Percentiles rank a stretch among this genome's conserved stretches.
phyloP scores from a whole-genome alignment of 1,140 invertebrate species.

The Gryon sp. region DNA sequence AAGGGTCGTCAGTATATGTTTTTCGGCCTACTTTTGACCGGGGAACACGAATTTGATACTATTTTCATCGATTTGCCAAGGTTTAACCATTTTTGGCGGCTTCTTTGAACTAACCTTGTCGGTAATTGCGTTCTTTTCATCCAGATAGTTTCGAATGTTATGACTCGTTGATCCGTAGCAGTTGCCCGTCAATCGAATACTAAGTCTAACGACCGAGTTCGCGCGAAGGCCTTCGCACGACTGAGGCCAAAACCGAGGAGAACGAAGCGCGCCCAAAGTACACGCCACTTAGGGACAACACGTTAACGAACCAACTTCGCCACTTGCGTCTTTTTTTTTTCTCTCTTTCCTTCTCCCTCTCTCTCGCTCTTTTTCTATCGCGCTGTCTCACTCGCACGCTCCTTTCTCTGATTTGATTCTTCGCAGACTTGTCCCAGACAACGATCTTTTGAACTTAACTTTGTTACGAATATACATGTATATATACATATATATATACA shows the following conservation, averaged over 20 bases:
- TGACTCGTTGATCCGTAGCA: conserved; percentile 3
- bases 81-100: too few species aligned
- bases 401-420: too few species aligned
- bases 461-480: too few species aligned
- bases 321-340: neutral
- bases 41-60: too few species aligned
- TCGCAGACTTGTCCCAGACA: conserved; percentile 10
- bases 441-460: conserved; percentile 7
- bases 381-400: too few species aligned
- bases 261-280: conserved; percentile 29
- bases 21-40: too few species aligned
- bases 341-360: neutral
- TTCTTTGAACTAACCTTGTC: conserved; percentile 31
- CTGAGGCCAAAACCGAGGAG: conserved; percentile 42
- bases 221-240: conserved; percentile 46
- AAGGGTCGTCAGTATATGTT: too few species aligned
- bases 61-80: too few species aligned
- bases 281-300: conserved; percentile 23
- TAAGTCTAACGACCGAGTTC: conserved; percentile 37
- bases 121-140: conserved; percentile 36
- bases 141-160: conserved; percentile 29
- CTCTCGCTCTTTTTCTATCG: too few species aligned
- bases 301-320: neutral
- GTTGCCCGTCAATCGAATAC: conserved; percentile 29
- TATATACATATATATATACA: too few species aligned